Base-by-base conservation (phyloP, 1,140 invertebrate species). In the Cyphomyrmex costatus region DNA sequence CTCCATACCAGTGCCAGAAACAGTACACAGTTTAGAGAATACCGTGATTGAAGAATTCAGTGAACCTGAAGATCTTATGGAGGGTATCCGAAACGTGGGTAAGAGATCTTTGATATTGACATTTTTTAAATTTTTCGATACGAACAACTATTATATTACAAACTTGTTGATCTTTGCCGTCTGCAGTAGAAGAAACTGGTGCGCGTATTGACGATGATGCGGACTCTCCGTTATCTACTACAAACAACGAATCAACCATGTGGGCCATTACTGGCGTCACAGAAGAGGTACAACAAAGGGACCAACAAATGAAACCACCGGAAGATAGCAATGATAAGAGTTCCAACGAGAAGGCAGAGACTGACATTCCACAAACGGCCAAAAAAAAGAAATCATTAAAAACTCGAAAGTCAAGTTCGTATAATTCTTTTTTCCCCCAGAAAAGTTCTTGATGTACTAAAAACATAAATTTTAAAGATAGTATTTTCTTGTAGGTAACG, bases 1-100 rank as follows among this genome's bases (percentile, higher is more conserved):
- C 12, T 92, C 92, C 0, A 93, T 94, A 89, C 93, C 88, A 68
- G 87, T 92, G 10, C 24, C 91, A 24, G 90, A 92, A 91, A 83
- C 93, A 85, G 87, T 92, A 16, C 92, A 93, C 70, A 91, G 12
- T 76, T 68, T 93, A 90, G 87, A 94, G 88, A 93, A 90, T 84
- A 86, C 88, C 70, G 95, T 93, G 19, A 95, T 96, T 8, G 95
- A 96, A 88, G 97, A 98, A 92, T 98, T 98, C 92, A 98, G 97
- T 82, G 97, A 98, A 89, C 96, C 97, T 0, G 97, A 98, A 93
- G 97, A 98, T 93, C 96, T 98, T 92, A 97, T 98, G 96, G 97
- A 97, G 92, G 97, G 97, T 85, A 97, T 97, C 85, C 95, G 97
- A 80, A 96, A 96, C 89, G 96, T 97, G 56, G 97, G 97, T 95